Evolutionary conservation across 2,888 invertebrate genomes (phyloP).

Genomic region (Podotricha telesiphe): DNA sequence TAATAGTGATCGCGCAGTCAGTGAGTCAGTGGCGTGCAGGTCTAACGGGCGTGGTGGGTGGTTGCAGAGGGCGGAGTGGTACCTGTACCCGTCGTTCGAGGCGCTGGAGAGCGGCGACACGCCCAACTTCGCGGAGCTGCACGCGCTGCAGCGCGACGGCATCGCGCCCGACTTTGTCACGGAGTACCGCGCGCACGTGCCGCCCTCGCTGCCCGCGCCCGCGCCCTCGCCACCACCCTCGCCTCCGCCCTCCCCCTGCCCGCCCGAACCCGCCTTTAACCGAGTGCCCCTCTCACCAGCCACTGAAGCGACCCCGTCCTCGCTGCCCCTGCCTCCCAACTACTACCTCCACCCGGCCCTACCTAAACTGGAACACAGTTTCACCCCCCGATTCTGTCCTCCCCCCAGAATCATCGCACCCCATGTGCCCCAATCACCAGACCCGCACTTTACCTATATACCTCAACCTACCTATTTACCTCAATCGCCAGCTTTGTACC

Average conservation of each 20-base stretch:
- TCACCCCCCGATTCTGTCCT: conserved; percentile 12
- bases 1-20: too few relatives aligned
- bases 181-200: conserved; percentile 71
- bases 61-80: conserved; percentile 69
- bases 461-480: too few relatives aligned
- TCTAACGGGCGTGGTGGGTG: conserved; percentile 47
- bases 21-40: conserved; percentile 52
- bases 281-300: too few relatives aligned
- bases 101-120: conserved; percentile 79
- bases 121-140: conserved; percentile 71
- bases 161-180: conserved; percentile 72
- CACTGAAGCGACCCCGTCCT: too few relatives aligned
- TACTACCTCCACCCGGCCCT: conserved; percentile 3
- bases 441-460: conserved; percentile 2
- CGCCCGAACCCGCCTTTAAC: conserved; percentile 19
- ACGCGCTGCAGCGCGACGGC: conserved; percentile 70
- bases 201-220: conserved; percentile 50
- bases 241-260: conserved; percentile 30
- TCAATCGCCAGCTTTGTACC: neutral
- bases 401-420: neutral
- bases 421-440: neutral
- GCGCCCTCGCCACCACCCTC: conserved; percentile 30
- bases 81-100: conserved; percentile 80
- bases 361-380: neutral
- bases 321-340: too few relatives aligned